Conservation (phyloP, 2,888 invertebrate species). For the Drosophila mulleri region DNA sequence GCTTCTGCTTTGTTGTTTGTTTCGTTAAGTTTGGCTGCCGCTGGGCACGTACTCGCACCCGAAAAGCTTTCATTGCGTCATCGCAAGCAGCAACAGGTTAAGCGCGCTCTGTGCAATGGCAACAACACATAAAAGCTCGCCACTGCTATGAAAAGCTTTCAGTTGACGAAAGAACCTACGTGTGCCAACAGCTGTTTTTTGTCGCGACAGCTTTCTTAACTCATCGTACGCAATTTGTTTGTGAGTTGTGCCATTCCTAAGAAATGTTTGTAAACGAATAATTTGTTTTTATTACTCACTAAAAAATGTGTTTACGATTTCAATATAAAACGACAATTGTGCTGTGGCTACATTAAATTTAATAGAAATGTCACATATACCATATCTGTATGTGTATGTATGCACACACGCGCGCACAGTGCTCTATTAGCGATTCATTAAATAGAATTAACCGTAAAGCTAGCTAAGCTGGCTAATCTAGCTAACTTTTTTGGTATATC, state of each 20-base stretch:
- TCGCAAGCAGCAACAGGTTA: conserved; percentile 43
- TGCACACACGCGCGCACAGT: neutral
- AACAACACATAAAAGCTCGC: conserved; percentile 35
- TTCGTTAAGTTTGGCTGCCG: conserved; percentile 29
- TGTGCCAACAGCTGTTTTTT: conserved; percentile 43
- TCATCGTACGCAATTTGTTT: conserved; percentile 6
- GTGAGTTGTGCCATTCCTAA: conserved; percentile 16
- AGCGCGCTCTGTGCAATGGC: conserved; percentile 20
- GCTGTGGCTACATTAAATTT: neutral
- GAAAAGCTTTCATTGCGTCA: conserved; percentile 47
- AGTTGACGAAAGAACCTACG: conserved; percentile 43
- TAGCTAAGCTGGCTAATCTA: conserved; percentile 1
- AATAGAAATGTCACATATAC: neutral
- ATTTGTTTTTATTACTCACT: neutral
- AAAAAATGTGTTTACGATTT: conserved; percentile 10
- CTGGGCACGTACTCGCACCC: conserved; percentile 39
- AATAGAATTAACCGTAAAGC: conserved; percentile 17
- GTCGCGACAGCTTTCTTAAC: conserved; percentile 31
- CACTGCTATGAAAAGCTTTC: conserved; percentile 39
- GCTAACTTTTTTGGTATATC: neutral
- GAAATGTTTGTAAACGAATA: conserved; percentile 39
- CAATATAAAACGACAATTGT: neutral
- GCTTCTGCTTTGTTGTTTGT: neutral
- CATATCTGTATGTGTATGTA: neutral
- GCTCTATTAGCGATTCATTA: conserved; percentile 33